Base-by-base conservation (phyloP, 2,113 vertebrate genomes). In the Riparia riparia region DNA sequence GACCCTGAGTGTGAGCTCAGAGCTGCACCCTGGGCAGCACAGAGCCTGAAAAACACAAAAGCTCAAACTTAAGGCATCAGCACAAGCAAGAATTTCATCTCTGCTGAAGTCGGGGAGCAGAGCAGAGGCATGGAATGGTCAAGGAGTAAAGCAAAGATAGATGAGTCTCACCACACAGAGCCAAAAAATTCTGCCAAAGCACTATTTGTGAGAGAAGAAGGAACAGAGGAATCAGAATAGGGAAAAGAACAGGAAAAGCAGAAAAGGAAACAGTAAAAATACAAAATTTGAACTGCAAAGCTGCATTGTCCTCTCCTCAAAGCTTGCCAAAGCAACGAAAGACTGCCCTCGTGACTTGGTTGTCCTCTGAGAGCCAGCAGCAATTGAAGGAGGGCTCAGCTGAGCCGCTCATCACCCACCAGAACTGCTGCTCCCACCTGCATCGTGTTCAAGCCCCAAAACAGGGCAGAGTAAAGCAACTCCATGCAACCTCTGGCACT, bases 161-260 rank as follows among this genome's bases (percentile, higher is more conserved):
- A 32, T 0, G 0, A 82, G 47, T 28, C 17, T 74, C 39, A 8
- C 8, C 42, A 29, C 34, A 1, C 5, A 0, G 4, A 49, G 29
- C 5, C 42, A 47, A 26, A 41, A 44, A 60, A 47, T 12, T 49
- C 61, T 53, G 47, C 10, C 29, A 19, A 9, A 0, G 3, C 5
- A 0, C 11, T 13, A 0, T 14, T 47, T 10, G 26, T 5, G 29
- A 49, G n/a, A 53, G 20, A 26, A 54, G 39, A 53, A 34, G 32
- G 12, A n/a, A 39, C 0, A 6, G 24, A 26, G 42, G 47, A 31
- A 28, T 29, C 22, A 26, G 32, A 6, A 14, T 2, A 5, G 37
- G 47, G n/a, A 20, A 63, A 72, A 45, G 39, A 63, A 24, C 7
- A 16, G 13, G 63, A 37, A 60, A 74, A 37, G 1, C 26, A 24